Base-by-base conservation (phyloP, 2,888 invertebrate genomes). In the Melieria crassipennis region DNA sequence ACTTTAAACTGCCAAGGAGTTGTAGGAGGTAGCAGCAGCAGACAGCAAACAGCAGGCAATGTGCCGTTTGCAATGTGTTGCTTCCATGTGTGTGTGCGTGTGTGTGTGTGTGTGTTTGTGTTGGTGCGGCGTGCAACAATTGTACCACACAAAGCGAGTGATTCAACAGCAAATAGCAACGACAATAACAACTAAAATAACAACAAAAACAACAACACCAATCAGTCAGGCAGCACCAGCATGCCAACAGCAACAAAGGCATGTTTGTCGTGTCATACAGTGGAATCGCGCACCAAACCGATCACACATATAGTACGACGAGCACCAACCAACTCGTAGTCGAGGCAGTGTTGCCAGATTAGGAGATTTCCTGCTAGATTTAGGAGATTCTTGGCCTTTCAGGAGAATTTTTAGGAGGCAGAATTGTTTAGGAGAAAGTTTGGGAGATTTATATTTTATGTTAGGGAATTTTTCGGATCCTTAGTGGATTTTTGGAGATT, bases 131-230 rank as follows among this genome's bases (percentile, higher is more conserved):
- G 73, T 72, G 76, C 72, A 72, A 72, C 76, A 77, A 75, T 75
- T 75, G 75, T 75, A 71, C 70, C 76, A 75, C 81, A 81, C 81
- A 81, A 81, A 80, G 81, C 81, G 81, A 80, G 78, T 76, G 80
- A 81, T 79, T 79, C 78, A 81, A 80, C 79, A 81, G 62, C 81
- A 81, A 56, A 76, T 76, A 75, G 75, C 71, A 73, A 46, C 71
- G 72, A 69, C 75, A 78, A 70, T 77, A 76, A 71, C 77, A 76
- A 71, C 74, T 67, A 48, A 62, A 72, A 60, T 68, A 75, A 61
- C 67, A 74, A 56, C 72, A 62, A 71, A 68, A 73, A 69, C 72
- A 58, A 57, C 73, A 73, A 64, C 68, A 69, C 62, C 72, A 75
- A 72, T 69, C 75, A 65, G n/a, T 69, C 46, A 64, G 74, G 72